Base-by-base conservation (phyloP, 2,797 vertebrate genomes). In the Miichthys miiuy region DNA sequence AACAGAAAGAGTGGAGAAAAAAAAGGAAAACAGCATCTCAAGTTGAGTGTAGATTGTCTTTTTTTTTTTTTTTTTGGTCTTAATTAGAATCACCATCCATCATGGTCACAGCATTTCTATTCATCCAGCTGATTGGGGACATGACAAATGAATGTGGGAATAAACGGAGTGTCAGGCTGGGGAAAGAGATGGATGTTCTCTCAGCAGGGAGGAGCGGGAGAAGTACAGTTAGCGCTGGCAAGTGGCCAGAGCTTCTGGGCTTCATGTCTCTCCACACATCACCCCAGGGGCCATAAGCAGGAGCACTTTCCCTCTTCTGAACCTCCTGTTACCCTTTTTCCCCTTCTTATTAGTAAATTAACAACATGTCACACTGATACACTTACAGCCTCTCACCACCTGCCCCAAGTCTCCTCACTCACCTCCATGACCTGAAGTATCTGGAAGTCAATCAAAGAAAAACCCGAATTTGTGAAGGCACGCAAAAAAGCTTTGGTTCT, bases 121-220 rank as follows among this genome's bases (percentile, higher is more conserved):
- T 97, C 96, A 97, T 96, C 95, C 93, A 93, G 88, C 96, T 96
- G 96, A 97, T 96, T 96, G 95, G 94, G 93, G 96, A 96, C 96
- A 96, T 97, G 96, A 97, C 96, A 97, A 97, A 97, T 97, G 97
- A 96, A 96, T 96, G 95, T 96, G 75, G 89, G 96, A 96, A 97
- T 96, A 97, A 97, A 96, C 96, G 92, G 95, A 91, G 95, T 96
- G 96, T 96, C 96, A 96, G 94, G 78, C 74, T 81, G 80, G 87
- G 94, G 93, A 93, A 92, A 91, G 95, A 97, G 96, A 97, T 97
- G 96, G 96, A 98, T 97, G 96, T 93, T 94, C 94, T 96, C 94
- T 93, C 95, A 93, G 95, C 94, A 89, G 95, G 94, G 94, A 94
- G 94, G 95, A 95, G 91, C 75, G 81, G 93, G 94, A 95, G 93